Percentiles rank a stretch among this genome's conserved stretches.
Evolutionary conservation across 2,888 invertebrate species (phyloP).

Genomic region (Drosophila niveifrons): DNA sequence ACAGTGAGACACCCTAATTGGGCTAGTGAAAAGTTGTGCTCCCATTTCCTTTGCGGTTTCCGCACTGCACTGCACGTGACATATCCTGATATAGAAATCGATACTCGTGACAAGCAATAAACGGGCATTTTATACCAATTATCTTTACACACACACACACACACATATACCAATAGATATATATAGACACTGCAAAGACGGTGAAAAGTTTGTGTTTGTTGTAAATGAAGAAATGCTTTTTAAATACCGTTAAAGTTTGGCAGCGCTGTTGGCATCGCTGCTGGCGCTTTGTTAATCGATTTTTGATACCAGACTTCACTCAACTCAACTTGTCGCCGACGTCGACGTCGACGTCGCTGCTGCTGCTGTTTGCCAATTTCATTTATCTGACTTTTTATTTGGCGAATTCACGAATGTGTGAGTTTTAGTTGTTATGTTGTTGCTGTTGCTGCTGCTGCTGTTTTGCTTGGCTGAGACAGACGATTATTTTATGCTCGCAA

Average conservation of each 20-base stretch:
- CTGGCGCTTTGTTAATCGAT: slow-evolving; percentile 75
- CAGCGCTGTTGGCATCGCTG: slow-evolving; percentile 41
- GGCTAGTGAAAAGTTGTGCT: slow-evolving; percentile 35
- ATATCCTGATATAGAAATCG: slow-evolving; percentile 76
- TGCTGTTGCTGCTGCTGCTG: slow-evolving; percentile 39
- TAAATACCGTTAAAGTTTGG: slow-evolving; percentile 64
- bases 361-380: slow-evolving; percentile 69
- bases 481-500: slow-evolving; percentile 78
- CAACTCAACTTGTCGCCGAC: slow-evolving; percentile 65
- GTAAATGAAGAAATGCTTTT: slow-evolving; percentile 65
- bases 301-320: slow-evolving; percentile 70
- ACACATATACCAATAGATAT: slow-evolving; percentile 20
- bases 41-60: slow-evolving; percentile 47
- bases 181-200: slow-evolving; percentile 12
- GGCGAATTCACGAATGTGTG: slow-evolving; percentile 63
- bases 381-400: slow-evolving; percentile 70
- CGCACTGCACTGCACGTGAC: slow-evolving; percentile 73
- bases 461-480: slow-evolving; percentile 55
- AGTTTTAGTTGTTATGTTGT: slow-evolving; percentile 51
- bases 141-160: slow-evolving; percentile 50
- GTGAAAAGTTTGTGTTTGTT: slow-evolving; percentile 41
- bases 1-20: slow-evolving; percentile 8
- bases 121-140: slow-evolving; percentile 74
- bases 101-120: slow-evolving; percentile 76
- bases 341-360: slow-evolving; percentile 38